phyloP scores from a whole-genome alignment of 2,113 vertebrate genomes.

The Brachirus orientalis region DNA sequence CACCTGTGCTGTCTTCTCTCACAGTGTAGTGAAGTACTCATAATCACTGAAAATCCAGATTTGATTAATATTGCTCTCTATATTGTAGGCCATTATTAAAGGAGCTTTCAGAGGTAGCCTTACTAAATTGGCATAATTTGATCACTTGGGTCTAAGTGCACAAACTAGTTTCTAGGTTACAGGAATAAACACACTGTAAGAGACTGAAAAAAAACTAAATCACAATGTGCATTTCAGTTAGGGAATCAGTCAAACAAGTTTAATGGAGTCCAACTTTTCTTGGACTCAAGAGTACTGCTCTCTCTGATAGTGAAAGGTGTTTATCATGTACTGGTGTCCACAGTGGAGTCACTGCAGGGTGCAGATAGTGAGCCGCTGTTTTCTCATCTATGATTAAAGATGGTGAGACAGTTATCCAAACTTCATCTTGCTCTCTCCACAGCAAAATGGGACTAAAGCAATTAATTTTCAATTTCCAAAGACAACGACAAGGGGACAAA shows the following conservation, averaged over 20 bases:
- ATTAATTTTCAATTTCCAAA: no score
- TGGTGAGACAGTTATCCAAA: constrained; percentile 60
- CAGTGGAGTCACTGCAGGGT: constrained; percentile 75
- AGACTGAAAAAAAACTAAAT: background rate
- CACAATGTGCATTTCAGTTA: constrained; percentile 28
- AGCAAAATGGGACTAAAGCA: background rate
- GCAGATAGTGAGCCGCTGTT: constrained; percentile 73
- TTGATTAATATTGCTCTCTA: constrained; percentile 6
- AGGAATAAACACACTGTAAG: background rate
- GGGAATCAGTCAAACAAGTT: constrained; percentile 49
- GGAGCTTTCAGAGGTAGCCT: background rate
- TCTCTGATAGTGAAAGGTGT: constrained; percentile 73
- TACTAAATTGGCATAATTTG: background rate
- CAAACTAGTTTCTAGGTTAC: background rate
- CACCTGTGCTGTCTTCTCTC: constrained; percentile 18
- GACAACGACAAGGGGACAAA: no score
- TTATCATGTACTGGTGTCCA: constrained; percentile 76
- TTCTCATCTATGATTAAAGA: constrained; percentile 74
- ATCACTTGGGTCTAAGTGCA: constrained; percentile 8
- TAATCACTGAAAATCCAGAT: constrained; percentile 1
- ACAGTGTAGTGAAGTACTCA: constrained; percentile 13
- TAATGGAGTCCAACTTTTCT: constrained; percentile 61
- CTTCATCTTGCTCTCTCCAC: constrained; percentile 48
- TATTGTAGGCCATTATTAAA: constrained; percentile 1
- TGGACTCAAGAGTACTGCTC: constrained; percentile 42